A percentile compares a stretch with the other conserved stretches of the same genome.
Conservation (phyloP, 2,888 invertebrate genomes). For the Diabrotica balteata region DNA sequence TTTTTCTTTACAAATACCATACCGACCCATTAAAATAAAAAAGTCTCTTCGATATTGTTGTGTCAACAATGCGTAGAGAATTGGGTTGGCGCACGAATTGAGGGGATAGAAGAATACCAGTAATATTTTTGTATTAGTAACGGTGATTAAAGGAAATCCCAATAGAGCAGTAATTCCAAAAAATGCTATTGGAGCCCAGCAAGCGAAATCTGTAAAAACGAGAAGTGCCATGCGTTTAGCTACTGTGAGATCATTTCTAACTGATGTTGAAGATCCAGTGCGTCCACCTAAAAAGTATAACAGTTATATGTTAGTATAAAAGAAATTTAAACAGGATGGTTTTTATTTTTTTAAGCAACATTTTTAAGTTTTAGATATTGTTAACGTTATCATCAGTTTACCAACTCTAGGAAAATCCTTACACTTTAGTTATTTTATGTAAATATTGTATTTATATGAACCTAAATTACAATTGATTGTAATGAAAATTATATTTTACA, state of each 20-base stretch:
- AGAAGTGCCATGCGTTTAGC: constrained; percentile 73
- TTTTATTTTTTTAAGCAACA: no score
- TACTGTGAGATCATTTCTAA: constrained; percentile 62
- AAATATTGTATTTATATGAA: no score
- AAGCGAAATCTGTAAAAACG: constrained; percentile 71
- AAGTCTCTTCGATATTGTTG: constrained; percentile 70
- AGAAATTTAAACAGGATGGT: no score
- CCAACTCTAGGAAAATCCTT: no score
- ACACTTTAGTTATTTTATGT: no score
- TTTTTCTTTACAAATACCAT: constrained; percentile 59
- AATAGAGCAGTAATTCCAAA: constrained; percentile 71
- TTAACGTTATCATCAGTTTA: no score
- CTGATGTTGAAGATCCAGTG: constrained; percentile 61
- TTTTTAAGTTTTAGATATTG: no score
- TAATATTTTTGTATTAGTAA: constrained; percentile 64
- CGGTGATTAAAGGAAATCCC: constrained; percentile 68
- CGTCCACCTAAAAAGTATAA: constrained; percentile 58
- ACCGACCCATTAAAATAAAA: constrained; percentile 63
- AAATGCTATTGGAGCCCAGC: constrained; percentile 72
- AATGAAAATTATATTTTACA: no score
- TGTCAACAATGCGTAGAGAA: constrained; percentile 72
- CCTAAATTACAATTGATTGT: no score
- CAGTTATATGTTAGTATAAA: no score
- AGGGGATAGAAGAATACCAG: constrained; percentile 74
- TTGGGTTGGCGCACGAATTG: constrained; percentile 75